Conservation (phyloP, 2,797 vertebrate species). For the Artibeus jamaicensis region DNA sequence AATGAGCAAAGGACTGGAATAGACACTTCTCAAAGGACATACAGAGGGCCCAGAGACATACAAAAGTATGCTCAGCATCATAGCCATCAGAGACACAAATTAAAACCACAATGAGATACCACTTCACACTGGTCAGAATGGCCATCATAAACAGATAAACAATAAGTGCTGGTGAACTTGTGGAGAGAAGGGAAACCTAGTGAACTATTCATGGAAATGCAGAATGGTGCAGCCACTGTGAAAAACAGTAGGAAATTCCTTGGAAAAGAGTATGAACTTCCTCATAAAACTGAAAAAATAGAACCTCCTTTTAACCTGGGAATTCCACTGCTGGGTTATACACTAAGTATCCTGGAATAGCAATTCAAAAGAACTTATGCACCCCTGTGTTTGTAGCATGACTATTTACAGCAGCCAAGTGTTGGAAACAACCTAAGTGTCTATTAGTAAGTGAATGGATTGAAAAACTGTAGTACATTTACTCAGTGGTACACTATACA, state of each 20-base stretch:
- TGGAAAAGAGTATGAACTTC: too few relatives aligned
- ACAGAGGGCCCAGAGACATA: too few relatives aligned
- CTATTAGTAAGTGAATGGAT: background rate
- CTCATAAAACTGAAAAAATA: background rate
- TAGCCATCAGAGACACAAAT: background rate
- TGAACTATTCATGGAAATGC: background rate
- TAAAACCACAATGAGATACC: background rate
- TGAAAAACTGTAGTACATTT: background rate
- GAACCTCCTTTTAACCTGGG: background rate
- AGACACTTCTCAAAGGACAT: too few relatives aligned
- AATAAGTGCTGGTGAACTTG: background rate
- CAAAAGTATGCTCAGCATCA: too few relatives aligned
- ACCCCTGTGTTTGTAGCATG: background rate
- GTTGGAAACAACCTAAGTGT: background rate
- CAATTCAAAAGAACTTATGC: background rate
- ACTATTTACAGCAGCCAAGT: background rate
- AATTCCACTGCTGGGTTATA: background rate
- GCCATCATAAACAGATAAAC: background rate
- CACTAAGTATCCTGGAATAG: background rate
- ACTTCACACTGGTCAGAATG: background rate
- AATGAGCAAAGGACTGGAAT: too few relatives aligned
- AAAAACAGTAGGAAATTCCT: background rate
- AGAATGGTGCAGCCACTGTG: background rate
- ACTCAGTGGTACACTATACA: background rate
- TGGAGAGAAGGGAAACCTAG: background rate